A percentile compares a stretch with the other conserved stretches of the same genome.
phyloP scores from a whole-genome alignment of 1,140 invertebrate species.

The Drosophila busckii region DNA sequence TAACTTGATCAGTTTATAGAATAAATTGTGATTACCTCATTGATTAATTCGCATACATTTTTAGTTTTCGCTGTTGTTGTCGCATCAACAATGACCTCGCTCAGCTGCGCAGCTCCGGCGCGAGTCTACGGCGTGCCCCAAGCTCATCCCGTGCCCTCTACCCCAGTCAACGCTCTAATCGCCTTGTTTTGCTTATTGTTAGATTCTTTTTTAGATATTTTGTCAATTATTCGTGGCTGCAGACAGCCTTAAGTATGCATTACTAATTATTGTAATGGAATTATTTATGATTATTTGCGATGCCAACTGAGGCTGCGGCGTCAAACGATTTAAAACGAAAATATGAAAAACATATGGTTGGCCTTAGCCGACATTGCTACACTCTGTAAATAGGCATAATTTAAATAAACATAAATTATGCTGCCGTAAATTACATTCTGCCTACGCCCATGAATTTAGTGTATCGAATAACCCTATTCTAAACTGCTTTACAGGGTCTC shows the following conservation, averaged over 20 bases:
- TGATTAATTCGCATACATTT: too few species aligned
- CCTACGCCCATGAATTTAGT: too few species aligned
- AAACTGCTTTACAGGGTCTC: too few species aligned
- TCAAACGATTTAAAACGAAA: constrained; percentile 4
- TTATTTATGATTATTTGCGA: constrained; percentile 62
- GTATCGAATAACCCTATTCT: too few species aligned
- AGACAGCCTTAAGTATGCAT: constrained; percentile 55
- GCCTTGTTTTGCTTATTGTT: constrained; percentile 15
- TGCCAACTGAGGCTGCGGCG: constrained; percentile 21
- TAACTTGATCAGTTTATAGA: constrained; percentile 20
- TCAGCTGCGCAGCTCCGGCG: constrained; percentile 1
- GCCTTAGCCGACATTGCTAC: too few species aligned
- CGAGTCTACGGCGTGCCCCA: too few species aligned
- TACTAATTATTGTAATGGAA: constrained; percentile 68
- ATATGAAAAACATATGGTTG: not conserved
- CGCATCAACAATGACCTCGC: constrained; percentile 11
- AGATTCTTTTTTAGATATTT: constrained; percentile 20
- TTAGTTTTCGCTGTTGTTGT: too few species aligned
- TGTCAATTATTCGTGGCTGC: constrained; percentile 7
- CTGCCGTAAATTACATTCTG: too few species aligned
- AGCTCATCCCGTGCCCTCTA: not conserved
- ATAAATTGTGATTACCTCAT: constrained; percentile 50
- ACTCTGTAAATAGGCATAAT: too few species aligned
- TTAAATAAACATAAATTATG: too few species aligned
- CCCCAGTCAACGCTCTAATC: not conserved